phyloP scores from a whole-genome alignment of 2,113 vertebrate genomes.

The Ammodramus savannarum region DNA sequence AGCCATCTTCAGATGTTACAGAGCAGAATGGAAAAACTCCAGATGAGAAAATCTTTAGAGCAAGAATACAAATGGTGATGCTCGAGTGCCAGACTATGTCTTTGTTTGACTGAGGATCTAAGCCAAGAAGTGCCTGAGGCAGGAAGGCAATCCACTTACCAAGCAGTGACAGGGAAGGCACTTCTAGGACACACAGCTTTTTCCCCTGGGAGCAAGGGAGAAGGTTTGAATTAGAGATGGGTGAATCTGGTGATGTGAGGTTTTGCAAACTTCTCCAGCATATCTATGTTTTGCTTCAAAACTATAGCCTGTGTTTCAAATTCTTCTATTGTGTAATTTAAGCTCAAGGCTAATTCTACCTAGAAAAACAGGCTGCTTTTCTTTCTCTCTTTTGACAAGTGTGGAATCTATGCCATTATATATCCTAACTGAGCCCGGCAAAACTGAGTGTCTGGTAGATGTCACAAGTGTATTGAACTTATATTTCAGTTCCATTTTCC shows the following conservation, averaged over 20 bases:
- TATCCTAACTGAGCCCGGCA: neutral
- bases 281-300: neutral
- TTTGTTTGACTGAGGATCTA: conserved; percentile 28
- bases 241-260: neutral
- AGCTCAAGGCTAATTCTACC: neutral
- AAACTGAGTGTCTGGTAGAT: neutral
- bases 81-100: neutral
- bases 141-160: conserved; percentile 10
- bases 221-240: neutral
- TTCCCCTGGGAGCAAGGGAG: neutral
- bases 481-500: neutral
- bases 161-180: neutral
- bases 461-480: neutral
- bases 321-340: neutral
- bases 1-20: neutral
- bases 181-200: neutral
- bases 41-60: neutral
- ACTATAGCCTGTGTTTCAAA: neutral
- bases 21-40: conserved; percentile 7
- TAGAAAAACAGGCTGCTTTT: neutral
- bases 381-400: neutral
- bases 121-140: conserved; percentile 20
- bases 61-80: neutral
- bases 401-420: neutral
- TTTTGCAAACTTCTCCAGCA: conserved; percentile 2